phyloP scores from a whole-genome alignment of 92 coral and sea anemone species.

The Paramuricea clavata region DNA sequence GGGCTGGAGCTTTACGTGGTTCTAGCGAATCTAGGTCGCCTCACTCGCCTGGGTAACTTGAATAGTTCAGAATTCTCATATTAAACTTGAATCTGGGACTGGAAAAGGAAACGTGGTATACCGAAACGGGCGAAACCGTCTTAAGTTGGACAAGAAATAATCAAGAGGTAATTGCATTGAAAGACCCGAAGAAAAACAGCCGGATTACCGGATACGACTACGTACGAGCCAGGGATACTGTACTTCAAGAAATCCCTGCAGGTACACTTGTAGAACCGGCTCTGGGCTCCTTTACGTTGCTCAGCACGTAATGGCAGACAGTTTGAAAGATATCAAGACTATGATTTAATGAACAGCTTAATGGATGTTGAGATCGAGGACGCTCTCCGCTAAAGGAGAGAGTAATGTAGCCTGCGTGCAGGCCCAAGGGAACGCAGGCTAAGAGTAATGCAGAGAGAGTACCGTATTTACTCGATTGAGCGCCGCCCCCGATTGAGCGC shows the following conservation, averaged over 20 bases:
- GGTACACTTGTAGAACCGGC: background rate
- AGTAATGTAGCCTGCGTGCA: too few relatives aligned
- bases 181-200: background rate
- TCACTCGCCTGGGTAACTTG: background rate
- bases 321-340: background rate
- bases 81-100: background rate
- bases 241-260: background rate
- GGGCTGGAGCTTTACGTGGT: background rate
- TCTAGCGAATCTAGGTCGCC: too few relatives aligned
- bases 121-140: background rate
- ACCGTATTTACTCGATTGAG: too few relatives aligned
- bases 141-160: background rate
- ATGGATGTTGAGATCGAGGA: background rate
- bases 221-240: background rate
- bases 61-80: background rate
- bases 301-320: background rate
- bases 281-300: background rate
- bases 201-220: background rate
- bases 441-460: too few relatives aligned
- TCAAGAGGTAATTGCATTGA: background rate
- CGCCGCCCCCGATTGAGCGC: too few relatives aligned
- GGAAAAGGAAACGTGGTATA: background rate
- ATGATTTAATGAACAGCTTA: too few relatives aligned
- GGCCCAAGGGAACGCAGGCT: too few relatives aligned
- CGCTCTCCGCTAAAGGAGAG: too few relatives aligned